Percentiles rank a stretch among this genome's conserved stretches.
phyloP scores from a whole-genome alignment of 2,888 invertebrate genomes.

The Ectropis crepuscularia region DNA sequence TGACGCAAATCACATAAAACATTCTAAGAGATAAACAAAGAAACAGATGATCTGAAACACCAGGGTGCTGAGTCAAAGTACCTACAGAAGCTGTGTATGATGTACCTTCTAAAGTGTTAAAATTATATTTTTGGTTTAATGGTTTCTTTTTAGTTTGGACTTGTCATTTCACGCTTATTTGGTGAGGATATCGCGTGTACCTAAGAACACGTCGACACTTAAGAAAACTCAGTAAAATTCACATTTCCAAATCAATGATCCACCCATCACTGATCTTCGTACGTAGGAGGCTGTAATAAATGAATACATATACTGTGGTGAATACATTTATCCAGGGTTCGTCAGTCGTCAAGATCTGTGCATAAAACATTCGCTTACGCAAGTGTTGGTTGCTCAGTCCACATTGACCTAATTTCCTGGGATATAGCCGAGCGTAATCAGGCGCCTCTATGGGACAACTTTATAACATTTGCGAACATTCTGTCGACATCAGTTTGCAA shows the following conservation, averaged over 20 bases:
- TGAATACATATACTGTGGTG: too few species aligned
- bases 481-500: slow-evolving; percentile 3
- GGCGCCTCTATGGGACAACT: slow-evolving; percentile 31
- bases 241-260: too few species aligned
- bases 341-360: slow-evolving; percentile 20
- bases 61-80: slow-evolving; percentile 14
- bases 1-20: slow-evolving; percentile 29
- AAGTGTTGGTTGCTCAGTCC: slow-evolving; percentile 23
- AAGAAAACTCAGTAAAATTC: too few species aligned
- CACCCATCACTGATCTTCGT: too few species aligned
- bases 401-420: slow-evolving; percentile 41
- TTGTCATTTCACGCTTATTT: too few species aligned
- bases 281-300: too few species aligned
- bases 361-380: slow-evolving; percentile 37
- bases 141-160: too few species aligned
- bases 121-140: too few species aligned
- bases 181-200: too few species aligned
- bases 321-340: neutral
- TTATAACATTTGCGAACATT: slow-evolving; percentile 37
- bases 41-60: slow-evolving; percentile 18
- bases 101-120: too few species aligned
- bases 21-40: slow-evolving; percentile 25
- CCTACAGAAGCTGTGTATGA: neutral
- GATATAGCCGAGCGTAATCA: slow-evolving; percentile 27
- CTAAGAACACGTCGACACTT: too few species aligned